Conservation (phyloP, 2,797 vertebrate species). For the Artibeus jamaicensis region DNA sequence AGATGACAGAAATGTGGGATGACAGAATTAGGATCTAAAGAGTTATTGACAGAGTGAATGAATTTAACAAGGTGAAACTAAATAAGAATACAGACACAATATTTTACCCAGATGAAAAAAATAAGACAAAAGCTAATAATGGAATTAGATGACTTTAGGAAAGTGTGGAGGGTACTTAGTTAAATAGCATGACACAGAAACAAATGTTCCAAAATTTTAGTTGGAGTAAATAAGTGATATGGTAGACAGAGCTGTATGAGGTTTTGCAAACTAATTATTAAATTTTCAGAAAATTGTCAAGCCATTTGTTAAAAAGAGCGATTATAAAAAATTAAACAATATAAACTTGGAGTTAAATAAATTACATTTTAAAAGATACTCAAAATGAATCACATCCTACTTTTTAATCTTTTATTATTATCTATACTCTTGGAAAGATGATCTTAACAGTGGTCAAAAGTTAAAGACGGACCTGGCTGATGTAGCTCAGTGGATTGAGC, state of each 20-base stretch:
- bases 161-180: not conserved
- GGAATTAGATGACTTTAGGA: not conserved
- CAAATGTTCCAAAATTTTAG: not conserved
- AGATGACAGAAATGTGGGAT: conserved; percentile 45
- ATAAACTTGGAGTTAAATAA: not conserved
- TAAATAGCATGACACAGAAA: not conserved
- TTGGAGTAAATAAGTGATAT: not conserved
- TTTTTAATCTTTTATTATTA: not conserved
- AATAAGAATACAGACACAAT: not conserved
- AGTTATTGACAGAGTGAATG: conserved; percentile 54
- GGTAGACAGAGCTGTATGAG: not conserved
- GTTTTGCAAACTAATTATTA: not conserved
- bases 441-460: not conserved
- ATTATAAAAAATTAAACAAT: conserved; percentile 34
- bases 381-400: not conserved
- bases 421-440: not conserved
- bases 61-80: conserved; percentile 15
- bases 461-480: conserved; percentile 47
- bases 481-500: too few species aligned
- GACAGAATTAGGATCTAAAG: conserved; percentile 50
- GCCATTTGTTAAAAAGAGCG: not conserved
- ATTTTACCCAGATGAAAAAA: not conserved
- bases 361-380: conserved; percentile 12
- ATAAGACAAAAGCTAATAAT: not conserved
- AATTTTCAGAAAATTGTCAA: not conserved